Conservation (phyloP, 2,888 invertebrate genomes). For the Catonia carolina region DNA sequence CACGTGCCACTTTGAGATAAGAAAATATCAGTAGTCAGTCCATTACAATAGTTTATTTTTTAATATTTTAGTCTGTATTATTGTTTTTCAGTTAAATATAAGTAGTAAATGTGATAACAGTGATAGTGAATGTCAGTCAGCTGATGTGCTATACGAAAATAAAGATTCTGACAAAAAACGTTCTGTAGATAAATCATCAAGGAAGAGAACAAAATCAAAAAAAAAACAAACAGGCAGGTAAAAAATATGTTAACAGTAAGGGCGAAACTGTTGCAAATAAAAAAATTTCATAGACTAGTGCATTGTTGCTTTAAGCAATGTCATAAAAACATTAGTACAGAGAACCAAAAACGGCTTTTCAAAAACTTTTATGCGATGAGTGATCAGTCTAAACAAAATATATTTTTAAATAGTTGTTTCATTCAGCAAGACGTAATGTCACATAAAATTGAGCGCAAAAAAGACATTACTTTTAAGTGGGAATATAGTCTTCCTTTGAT, state of each 20-base stretch:
- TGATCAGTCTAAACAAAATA: constrained; percentile 3
- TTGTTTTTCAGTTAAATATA: too few species aligned
- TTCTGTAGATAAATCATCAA: not conserved
- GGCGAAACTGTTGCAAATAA: not conserved
- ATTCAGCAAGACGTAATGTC: constrained; percentile 1
- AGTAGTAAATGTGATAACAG: too few species aligned
- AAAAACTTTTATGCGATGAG: not conserved
- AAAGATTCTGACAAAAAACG: too few species aligned
- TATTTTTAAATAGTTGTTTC: not conserved
- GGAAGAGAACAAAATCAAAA: not conserved
- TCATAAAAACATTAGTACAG: not conserved
- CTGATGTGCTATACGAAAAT: too few species aligned
- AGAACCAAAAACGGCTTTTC: not conserved
- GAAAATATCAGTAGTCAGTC: too few species aligned
- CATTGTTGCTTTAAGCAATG: not conserved
- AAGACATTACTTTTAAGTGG: not conserved
- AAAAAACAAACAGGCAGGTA: not conserved
- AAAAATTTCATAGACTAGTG: not conserved
- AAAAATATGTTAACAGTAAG: not conserved
- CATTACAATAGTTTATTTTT: too few species aligned
- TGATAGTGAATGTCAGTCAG: too few species aligned
- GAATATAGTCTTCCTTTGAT: not conserved
- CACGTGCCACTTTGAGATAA: too few species aligned
- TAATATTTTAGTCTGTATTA: too few species aligned
- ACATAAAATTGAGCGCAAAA: not conserved